These are phyloP conservation scores for Magallana gigas DNA, from an alignment of 1,140 invertebrate genomes.

Conservation along the genomic window DNA sequence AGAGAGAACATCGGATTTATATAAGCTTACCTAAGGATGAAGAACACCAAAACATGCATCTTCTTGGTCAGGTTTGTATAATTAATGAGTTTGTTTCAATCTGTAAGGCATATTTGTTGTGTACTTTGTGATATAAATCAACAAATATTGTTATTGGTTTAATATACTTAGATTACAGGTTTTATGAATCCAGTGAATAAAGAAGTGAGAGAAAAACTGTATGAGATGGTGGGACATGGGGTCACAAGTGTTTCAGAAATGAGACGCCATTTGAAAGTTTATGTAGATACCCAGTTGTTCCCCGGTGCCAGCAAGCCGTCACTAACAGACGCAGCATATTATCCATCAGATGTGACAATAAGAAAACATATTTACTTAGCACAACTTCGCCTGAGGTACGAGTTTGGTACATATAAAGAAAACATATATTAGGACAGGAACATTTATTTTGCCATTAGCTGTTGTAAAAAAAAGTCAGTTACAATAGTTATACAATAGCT, in stretches of 20 bases:
- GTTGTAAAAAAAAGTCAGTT: background rate
- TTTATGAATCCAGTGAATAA: slow-evolving; percentile 49
- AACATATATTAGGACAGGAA: background rate
- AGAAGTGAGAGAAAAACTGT: slow-evolving; percentile 40
- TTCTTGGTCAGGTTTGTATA: slow-evolving; percentile 36
- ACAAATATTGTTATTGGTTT: background rate
- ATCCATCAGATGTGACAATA: slow-evolving; percentile 44
- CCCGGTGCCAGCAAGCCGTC: background rate
- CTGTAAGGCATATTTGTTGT: background rate
- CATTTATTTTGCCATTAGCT: background rate
- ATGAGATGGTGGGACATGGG: slow-evolving; percentile 46
- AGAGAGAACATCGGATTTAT: slow-evolving; percentile 41
- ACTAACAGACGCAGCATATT: slow-evolving; percentile 33
- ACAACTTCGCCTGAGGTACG: slow-evolving; percentile 39
- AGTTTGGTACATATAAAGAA: background rate
- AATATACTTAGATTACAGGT: slow-evolving; percentile 39
- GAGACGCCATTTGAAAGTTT: slow-evolving; percentile 40
- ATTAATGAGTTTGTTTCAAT: background rate
- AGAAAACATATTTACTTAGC: slow-evolving; percentile 48
- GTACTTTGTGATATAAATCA: background rate
- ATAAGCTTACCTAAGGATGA: slow-evolving; percentile 41
- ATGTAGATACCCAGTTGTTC: slow-evolving; percentile 40
- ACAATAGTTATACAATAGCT: background rate
- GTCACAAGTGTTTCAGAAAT: slow-evolving; percentile 47
- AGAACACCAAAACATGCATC: slow-evolving; percentile 45